These are phyloP conservation scores for Anolis apletophallus DNA, from an alignment of 2,797 vertebrate species.

Conservation along the genomic window DNA sequence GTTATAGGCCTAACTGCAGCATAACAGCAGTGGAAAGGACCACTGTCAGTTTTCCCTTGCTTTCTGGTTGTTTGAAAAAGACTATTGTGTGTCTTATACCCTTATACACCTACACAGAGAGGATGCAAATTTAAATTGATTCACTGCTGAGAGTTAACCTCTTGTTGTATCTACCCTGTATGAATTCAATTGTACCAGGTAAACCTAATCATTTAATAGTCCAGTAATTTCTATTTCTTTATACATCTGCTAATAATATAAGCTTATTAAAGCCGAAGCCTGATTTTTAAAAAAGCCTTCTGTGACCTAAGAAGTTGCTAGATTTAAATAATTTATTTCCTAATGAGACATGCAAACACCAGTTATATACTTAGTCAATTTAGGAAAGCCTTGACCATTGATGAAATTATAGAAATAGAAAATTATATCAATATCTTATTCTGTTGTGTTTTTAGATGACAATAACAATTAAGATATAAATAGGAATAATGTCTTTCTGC, in stretches of 20 bases:
- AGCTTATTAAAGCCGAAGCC: slow-evolving; percentile 13
- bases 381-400: too few relatives aligned
- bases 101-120: not conserved
- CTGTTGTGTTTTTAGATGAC: not conserved
- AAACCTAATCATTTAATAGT: slow-evolving; percentile 22
- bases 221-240: slow-evolving; percentile 5
- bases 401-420: not conserved
- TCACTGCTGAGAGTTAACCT: slow-evolving; percentile 54
- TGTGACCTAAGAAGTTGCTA: slow-evolving; percentile 12
- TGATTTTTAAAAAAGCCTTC: slow-evolving; percentile 30
- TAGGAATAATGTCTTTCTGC: not conserved
- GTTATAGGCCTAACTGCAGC: not conserved
- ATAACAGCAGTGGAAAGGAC: not conserved
- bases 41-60: not conserved
- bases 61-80: slow-evolving; percentile 30
- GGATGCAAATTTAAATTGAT: slow-evolving; percentile 36
- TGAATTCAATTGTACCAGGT: slow-evolving; percentile 34
- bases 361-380: too few relatives aligned
- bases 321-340: not conserved
- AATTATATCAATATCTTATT: slow-evolving; percentile 9
- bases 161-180: slow-evolving; percentile 36
- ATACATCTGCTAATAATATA: not conserved
- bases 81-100: slow-evolving; percentile 37
- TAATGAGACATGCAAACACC: slow-evolving; percentile 24
- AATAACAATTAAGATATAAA: not conserved